Evolutionary conservation across 2,113 vertebrate species (phyloP).

Genomic region (Orientallactaga bullata): DNA sequence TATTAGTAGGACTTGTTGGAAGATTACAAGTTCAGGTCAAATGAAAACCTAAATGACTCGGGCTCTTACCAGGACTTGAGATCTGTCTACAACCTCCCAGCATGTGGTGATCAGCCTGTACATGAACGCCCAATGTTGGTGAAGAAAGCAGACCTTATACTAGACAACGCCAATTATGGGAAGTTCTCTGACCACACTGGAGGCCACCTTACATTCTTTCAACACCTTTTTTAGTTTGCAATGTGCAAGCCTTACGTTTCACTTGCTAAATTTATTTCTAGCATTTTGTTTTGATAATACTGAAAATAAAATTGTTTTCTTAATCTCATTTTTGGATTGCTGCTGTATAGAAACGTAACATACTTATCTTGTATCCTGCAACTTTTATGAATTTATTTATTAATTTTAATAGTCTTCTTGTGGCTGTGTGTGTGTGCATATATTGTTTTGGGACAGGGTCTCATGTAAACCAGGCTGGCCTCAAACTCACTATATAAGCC

Average conservation of each 20-base stretch:
- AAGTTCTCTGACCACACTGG: neutral
- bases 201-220: neutral
- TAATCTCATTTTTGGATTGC: constrained; percentile 15
- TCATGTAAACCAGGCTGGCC: too few species aligned
- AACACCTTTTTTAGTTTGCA: neutral
- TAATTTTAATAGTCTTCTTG: neutral
- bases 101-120: neutral
- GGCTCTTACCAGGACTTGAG: neutral
- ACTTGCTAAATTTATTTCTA: constrained; percentile 45
- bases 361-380: neutral
- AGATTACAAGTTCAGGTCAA: neutral
- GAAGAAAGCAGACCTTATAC: neutral
- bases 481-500: too few species aligned
- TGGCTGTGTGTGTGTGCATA: neutral
- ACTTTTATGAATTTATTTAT: neutral
- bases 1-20: neutral
- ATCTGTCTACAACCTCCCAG: neutral
- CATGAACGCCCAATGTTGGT: too few species aligned
- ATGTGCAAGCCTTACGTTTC: neutral
- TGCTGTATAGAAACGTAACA: neutral
- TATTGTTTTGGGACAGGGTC: too few species aligned
- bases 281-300: too few species aligned
- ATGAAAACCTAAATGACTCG: neutral
- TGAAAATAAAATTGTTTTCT: neutral
- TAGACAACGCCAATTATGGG: neutral